These are phyloP conservation scores for Myotis daubentonii DNA, from an alignment of 2,797 vertebrate genomes.

Conservation along the genomic window DNA sequence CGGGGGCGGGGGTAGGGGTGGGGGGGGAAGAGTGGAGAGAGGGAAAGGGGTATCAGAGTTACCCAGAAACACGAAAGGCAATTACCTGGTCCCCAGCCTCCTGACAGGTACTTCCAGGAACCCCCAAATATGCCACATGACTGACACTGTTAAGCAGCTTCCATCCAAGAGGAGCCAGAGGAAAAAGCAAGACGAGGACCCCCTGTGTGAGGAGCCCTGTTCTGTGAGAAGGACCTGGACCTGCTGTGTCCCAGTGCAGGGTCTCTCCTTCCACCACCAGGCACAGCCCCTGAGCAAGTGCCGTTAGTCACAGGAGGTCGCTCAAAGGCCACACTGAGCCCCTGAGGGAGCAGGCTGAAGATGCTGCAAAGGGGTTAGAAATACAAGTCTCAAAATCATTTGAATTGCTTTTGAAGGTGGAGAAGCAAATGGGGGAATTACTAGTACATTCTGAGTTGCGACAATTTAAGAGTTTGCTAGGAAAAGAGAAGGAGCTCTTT, in stretches of 20 bases:
- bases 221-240: constrained; percentile 69
- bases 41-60: not conserved
- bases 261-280: constrained; percentile 84
- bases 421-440: not conserved
- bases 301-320: not conserved
- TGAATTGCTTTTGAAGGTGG: not conserved
- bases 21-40: too few relatives aligned
- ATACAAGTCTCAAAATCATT: not conserved
- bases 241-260: constrained; percentile 87
- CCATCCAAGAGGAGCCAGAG: not conserved
- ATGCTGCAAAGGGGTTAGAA: not conserved
- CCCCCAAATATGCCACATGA: constrained; percentile 44
- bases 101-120: constrained; percentile 64
- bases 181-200: not conserved
- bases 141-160: not conserved
- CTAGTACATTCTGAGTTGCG: not conserved
- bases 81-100: not conserved
- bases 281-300: constrained; percentile 55
- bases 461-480: not conserved
- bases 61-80: not conserved
- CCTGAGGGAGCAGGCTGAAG: not conserved
- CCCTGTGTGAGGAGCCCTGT: constrained; percentile 67
- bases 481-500: not conserved
- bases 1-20: too few relatives aligned
- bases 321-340: not conserved